phyloP scores from a whole-genome alignment of 2,113 vertebrate species.

The Tyto alba region DNA sequence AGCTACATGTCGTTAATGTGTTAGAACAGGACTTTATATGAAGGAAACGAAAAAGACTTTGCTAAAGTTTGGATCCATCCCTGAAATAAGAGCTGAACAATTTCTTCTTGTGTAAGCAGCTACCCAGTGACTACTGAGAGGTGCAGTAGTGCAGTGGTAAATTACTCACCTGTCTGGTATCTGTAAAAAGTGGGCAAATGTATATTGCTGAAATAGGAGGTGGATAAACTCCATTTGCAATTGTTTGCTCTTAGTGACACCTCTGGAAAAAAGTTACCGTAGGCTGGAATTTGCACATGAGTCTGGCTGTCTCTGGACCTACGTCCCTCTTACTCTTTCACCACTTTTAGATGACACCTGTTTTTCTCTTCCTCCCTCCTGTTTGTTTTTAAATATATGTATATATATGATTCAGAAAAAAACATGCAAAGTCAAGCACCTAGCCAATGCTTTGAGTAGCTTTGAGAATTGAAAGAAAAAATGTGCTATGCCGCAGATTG shows the following conservation, averaged over 20 bases:
- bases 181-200: not conserved
- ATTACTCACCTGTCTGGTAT: slow-evolving; percentile 19
- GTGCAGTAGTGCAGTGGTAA: not conserved
- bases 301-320: not conserved
- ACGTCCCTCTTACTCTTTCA: not conserved
- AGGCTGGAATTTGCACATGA: not conserved
- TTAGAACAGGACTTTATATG: not conserved
- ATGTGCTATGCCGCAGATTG: not conserved
- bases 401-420: not conserved
- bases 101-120: not conserved
- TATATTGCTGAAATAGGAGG: not conserved
- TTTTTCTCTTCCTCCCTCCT: not conserved
- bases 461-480: not conserved
- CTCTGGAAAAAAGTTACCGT: not conserved
- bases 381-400: not conserved
- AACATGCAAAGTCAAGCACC: not conserved
- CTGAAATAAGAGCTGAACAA: not conserved
- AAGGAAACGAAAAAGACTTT: not conserved
- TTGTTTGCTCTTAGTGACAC: slow-evolving; percentile 3
- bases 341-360: not conserved
- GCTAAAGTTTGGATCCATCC: not conserved
- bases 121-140: not conserved
- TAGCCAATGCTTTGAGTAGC: not conserved
- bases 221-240: not conserved
- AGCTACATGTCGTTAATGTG: not conserved